Evolutionary conservation across 92 coral and sea anemone genomes (phyloP).

Genomic region (Phenganax stokvisi): DNA sequence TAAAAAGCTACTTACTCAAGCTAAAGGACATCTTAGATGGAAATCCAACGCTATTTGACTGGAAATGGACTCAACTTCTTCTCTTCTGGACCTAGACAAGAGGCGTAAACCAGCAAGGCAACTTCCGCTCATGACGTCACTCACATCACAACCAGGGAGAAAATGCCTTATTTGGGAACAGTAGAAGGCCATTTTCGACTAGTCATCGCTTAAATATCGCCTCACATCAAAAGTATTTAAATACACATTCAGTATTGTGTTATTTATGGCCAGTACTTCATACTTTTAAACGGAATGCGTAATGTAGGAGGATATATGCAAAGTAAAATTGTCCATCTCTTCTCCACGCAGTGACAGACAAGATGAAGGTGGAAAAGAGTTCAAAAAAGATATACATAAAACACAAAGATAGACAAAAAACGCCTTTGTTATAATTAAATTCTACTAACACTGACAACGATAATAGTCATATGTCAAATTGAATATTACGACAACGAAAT

Average conservation of each 20-base stretch:
- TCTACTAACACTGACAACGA: not conserved
- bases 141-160: not conserved
- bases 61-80: not conserved
- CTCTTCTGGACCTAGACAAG: slow-evolving; percentile 1
- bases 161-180: slow-evolving; percentile 26
- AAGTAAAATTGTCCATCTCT: not conserved
- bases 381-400: no score
- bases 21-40: slow-evolving; percentile 21
- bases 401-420: not conserved
- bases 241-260: slow-evolving; percentile 3
- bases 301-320: not conserved
- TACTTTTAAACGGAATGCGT: not conserved
- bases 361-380: no score
- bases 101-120: slow-evolving; percentile 25
- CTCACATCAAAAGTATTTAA: not conserved
- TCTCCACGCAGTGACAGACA: no score
- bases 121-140: slow-evolving; percentile 26
- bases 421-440: not conserved
- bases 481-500: not conserved
- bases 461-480: not conserved
- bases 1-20: slow-evolving; percentile 29
- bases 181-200: not conserved
- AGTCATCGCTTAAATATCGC: not conserved
- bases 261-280: slow-evolving; percentile 19
- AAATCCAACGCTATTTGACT: not conserved